Conservation (phyloP, 2,113 vertebrate species). For the Cisticola juncidis region DNA sequence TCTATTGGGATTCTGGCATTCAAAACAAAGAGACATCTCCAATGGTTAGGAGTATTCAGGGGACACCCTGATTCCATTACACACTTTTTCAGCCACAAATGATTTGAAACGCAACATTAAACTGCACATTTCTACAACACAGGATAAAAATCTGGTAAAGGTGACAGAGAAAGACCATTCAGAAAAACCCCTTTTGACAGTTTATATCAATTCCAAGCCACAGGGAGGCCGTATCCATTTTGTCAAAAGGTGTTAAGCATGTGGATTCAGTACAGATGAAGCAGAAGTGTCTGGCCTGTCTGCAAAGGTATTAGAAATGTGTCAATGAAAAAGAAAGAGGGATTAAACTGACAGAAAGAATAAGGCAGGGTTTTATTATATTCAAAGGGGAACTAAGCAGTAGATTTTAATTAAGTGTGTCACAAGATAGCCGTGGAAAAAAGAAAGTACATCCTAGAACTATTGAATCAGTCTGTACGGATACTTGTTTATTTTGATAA, state of each 20-base stretch:
- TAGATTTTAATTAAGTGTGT: slow-evolving; percentile 61
- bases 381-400: slow-evolving; percentile 30
- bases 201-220: slow-evolving; percentile 54
- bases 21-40: slow-evolving; percentile 56
- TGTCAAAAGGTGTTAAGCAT: slow-evolving; percentile 49
- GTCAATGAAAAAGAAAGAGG: slow-evolving; percentile 49
- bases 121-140: slow-evolving; percentile 51
- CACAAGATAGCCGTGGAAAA: slow-evolving; percentile 47
- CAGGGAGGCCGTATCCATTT: slow-evolving; percentile 31
- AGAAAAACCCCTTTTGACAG: slow-evolving; percentile 69
- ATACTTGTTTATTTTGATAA: slow-evolving; percentile 27
- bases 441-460: slow-evolving; percentile 6
- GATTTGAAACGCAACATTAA: slow-evolving; percentile 70
- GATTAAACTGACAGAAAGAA: slow-evolving; percentile 48
- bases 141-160: slow-evolving; percentile 64
- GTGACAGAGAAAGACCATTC: slow-evolving; percentile 61
- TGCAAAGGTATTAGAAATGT: slow-evolving; percentile 57
- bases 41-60: slow-evolving; percentile 53
- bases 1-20: slow-evolving; percentile 8
- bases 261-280: neutral
- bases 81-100: slow-evolving; percentile 66
- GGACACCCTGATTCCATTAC: slow-evolving; percentile 67
- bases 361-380: slow-evolving; percentile 17
- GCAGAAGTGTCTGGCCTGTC: slow-evolving; percentile 5
- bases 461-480: neutral